Base-by-base conservation (phyloP, 2,113 vertebrate species). In the Glaucomys volans region DNA sequence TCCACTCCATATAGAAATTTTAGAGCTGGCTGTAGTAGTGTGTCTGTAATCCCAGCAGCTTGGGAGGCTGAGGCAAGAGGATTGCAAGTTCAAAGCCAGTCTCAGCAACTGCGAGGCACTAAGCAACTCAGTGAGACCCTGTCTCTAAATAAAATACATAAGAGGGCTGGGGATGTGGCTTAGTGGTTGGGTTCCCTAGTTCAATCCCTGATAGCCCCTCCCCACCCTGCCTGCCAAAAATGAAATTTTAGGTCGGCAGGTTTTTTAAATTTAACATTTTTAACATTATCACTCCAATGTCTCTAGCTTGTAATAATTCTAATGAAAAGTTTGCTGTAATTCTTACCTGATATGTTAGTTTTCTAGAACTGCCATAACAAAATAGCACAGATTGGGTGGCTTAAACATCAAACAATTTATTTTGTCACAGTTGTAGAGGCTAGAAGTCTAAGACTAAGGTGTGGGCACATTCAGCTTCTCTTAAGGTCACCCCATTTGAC, bases 361-460 rank as follows among this genome's bases (percentile, higher is more conserved):
- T 87, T 59, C 20, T 86, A 85, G 26, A 52, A 42, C 54, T 95
- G 30, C 64, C 8, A 20, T 52, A 86, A 80, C 44, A 87, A 84
- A 83, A 82, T 37, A 88, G 14, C 37, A 81, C 20, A 81, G 28
- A 57, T 6, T 40, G 20, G 12, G 50, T 72, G 11, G 17, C 24
- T 80, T 86, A 74, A 81, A 75, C 18, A 81, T 72, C 4, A 47
- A 47, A 47, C 44, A 82, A 59, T 79, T 26, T 90, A 85, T 47
- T 96, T 90, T 80, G 32, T 88, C 81, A 66, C 20, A 66, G 81
- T 90, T 80, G 28, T 44, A n/a, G 30, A 93, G n/a, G 52, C 12
- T 74, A 9, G 2, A 57, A 93, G 72, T 93, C 62, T 62, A 79
- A 52, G 7, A 44, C 37, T 28, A 87, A 75, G 52, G 59, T 26